phyloP scores from a whole-genome alignment of 2,888 invertebrate genomes.

The Campopleginae sp. region DNA sequence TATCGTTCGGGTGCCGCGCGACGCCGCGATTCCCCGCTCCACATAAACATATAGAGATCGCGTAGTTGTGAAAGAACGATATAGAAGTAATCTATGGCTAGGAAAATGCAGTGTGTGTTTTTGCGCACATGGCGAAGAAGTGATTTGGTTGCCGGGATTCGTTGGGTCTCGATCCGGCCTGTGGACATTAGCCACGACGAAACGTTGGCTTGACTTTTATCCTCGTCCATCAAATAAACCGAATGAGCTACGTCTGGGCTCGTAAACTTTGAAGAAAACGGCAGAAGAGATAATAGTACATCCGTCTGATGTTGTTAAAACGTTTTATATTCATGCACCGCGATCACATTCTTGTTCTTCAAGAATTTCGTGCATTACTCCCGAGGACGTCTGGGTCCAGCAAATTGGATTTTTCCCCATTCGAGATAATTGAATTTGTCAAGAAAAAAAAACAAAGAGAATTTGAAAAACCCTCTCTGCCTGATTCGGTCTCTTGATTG shows the following conservation, averaged over 20 bases:
- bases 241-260: constrained; percentile 43
- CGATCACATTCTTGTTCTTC: constrained; percentile 1
- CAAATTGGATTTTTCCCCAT: constrained; percentile 12
- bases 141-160: constrained; percentile 53
- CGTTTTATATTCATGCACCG: constrained; percentile 22
- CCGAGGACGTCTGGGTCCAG: neutral
- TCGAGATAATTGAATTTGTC: neutral
- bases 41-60: constrained; percentile 70
- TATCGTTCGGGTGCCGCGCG: constrained; percentile 71
- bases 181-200: constrained; percentile 37
- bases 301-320: constrained; percentile 34
- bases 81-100: constrained; percentile 40
- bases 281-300: constrained; percentile 7
- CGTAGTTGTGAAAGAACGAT: constrained; percentile 71
- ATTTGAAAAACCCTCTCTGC: neutral
- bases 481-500: neutral
- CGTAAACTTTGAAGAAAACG: constrained; percentile 27
- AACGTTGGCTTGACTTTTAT: constrained; percentile 46
- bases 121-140: constrained; percentile 47
- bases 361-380: neutral
- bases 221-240: constrained; percentile 35
- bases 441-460: neutral
- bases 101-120: constrained; percentile 26
- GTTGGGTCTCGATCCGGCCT: constrained; percentile 25
- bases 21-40: constrained; percentile 49